Percentiles rank a stretch among this genome's conserved stretches.
These are phyloP conservation scores for Paracanthobrama guichenoti DNA, from an alignment of 2,113 vertebrate genomes.

Conservation along the genomic window DNA sequence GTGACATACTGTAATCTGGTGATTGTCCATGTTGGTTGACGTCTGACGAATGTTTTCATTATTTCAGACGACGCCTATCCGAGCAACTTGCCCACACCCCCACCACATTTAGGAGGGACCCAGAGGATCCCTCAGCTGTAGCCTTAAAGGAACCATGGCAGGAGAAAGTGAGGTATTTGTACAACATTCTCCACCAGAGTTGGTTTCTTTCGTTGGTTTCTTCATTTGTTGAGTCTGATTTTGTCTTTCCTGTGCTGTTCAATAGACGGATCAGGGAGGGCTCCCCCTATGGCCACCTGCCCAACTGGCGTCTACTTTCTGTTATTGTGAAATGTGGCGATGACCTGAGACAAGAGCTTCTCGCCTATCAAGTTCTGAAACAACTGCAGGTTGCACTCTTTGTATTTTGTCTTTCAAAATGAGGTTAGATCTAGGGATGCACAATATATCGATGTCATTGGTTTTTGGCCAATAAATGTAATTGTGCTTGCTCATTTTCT, in stretches of 20 bases:
- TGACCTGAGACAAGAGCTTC: slow-evolving; percentile 91
- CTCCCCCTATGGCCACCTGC: slow-evolving; percentile 92
- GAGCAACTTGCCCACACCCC: slow-evolving; percentile 94
- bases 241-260: neutral
- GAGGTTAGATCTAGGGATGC: neutral
- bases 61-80: slow-evolving; percentile 85
- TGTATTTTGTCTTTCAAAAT: neutral
- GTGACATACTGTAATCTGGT: too few species aligned
- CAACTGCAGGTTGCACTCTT: slow-evolving; percentile 85
- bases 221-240: neutral
- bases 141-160: slow-evolving; percentile 97
- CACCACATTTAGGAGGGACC: slow-evolving; percentile 88
- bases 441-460: neutral
- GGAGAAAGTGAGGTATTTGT: slow-evolving; percentile 89
- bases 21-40: too few species aligned
- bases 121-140: slow-evolving; percentile 94
- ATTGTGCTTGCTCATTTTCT: neutral
- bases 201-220: neutral
- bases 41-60: neutral
- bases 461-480: neutral
- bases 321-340: slow-evolving; percentile 97
- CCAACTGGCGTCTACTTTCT: slow-evolving; percentile 89
- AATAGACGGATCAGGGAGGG: slow-evolving; percentile 89
- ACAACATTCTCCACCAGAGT: neutral
- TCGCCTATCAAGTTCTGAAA: slow-evolving; percentile 92